Evolutionary conservation across 1,140 invertebrate genomes (phyloP).

Genomic region (Dendroctonus ponderosae): DNA sequence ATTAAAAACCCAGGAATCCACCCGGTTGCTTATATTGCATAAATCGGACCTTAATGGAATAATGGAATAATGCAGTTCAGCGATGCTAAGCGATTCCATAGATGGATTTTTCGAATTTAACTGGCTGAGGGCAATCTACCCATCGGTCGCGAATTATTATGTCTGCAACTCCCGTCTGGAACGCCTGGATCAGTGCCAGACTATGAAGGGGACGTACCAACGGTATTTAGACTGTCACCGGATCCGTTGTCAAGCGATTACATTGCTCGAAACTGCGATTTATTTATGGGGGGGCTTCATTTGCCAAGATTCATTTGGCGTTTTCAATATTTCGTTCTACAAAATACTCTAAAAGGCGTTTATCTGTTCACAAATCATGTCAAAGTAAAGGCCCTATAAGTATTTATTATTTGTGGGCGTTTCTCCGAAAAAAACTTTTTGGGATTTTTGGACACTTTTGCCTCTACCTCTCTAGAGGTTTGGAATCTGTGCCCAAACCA

Average conservation of each 20-base stretch:
- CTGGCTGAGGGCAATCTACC: no score
- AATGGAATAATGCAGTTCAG: no score
- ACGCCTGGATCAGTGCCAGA: constrained; percentile 1
- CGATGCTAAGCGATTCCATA: no score
- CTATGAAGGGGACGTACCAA: background rate
- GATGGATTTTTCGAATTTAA: no score
- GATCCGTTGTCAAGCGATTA: constrained; percentile 1
- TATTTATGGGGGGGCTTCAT: background rate
- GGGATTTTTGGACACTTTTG: background rate
- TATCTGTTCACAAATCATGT: background rate
- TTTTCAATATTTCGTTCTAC: background rate
- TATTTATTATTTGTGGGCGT: background rate
- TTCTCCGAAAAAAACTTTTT: background rate
- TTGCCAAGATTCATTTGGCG: background rate
- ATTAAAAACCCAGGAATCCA: no score
- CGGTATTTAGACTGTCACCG: background rate
- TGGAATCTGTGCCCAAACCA: no score
- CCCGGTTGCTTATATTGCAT: no score
- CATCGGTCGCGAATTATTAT: no score
- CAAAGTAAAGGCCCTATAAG: background rate
- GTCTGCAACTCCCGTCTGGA: background rate
- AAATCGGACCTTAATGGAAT: no score
- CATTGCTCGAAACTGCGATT: background rate
- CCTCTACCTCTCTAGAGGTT: no score
- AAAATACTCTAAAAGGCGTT: background rate